Evolutionary conservation across 2,888 invertebrate species (phyloP).

Genomic region (Elmis aenea): DNA sequence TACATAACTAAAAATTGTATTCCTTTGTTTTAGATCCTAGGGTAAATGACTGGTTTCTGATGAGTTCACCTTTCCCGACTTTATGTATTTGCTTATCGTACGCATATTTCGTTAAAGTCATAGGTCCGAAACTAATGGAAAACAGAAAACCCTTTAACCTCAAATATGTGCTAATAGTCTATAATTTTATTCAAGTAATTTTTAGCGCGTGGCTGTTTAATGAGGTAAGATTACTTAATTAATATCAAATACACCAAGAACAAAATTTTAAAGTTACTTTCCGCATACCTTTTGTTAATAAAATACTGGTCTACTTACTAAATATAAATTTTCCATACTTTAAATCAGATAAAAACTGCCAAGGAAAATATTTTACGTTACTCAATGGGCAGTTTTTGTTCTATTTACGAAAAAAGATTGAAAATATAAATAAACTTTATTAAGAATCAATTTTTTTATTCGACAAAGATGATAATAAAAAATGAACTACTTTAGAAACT

Average conservation of each 20-base stretch:
- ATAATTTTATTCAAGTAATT: slow-evolving; percentile 85
- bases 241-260: too few species aligned
- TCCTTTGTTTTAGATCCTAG: slow-evolving; percentile 69
- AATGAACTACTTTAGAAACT: slow-evolving; percentile 1
- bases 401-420: too few species aligned
- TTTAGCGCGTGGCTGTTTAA: slow-evolving; percentile 90
- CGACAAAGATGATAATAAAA: too few species aligned
- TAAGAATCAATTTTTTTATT: too few species aligned
- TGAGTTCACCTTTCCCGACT: slow-evolving; percentile 85
- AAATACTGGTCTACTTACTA: neutral
- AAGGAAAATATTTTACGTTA: too few species aligned
- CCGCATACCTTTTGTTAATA: too few species aligned
- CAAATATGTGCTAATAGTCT: slow-evolving; percentile 71
- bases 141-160: slow-evolving; percentile 84
- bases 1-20: too few species aligned
- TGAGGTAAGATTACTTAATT: slow-evolving; percentile 61
- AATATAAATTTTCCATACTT: neutral
- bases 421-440: too few species aligned
- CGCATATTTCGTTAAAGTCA: slow-evolving; percentile 73
- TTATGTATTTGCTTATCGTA: slow-evolving; percentile 76
- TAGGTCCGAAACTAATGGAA: slow-evolving; percentile 85
- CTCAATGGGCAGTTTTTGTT: too few species aligned
- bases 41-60: slow-evolving; percentile 83
- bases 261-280: too few species aligned
- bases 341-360: too few species aligned